Percentiles rank a stretch among this genome's conserved stretches.
Conservation (phyloP, 1,140 invertebrate species). For the Magallana ariakensis region DNA sequence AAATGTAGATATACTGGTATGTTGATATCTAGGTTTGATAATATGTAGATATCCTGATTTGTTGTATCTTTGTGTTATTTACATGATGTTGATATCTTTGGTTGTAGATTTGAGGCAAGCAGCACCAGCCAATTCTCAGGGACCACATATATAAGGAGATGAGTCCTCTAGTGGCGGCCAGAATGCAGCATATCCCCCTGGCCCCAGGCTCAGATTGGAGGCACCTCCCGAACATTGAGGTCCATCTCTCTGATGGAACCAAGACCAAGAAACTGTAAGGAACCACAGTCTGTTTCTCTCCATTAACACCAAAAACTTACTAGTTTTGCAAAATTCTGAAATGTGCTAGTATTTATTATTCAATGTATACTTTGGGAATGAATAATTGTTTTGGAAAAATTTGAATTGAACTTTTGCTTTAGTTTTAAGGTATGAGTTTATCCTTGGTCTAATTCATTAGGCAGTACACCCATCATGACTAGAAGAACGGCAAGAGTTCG, state of each 20-base stretch:
- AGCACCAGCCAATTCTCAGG: slow-evolving; percentile 82
- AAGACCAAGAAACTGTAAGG: slow-evolving; percentile 84
- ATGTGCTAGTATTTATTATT: too few species aligned
- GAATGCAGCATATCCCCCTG: slow-evolving; percentile 89
- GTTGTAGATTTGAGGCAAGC: slow-evolving; percentile 83
- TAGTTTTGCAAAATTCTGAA: not conserved
- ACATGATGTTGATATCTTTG: not conserved
- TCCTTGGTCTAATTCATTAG: slow-evolving; percentile 59
- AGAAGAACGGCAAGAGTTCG: slow-evolving; percentile 84
- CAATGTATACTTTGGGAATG: too few species aligned
- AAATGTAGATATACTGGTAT: too few species aligned
- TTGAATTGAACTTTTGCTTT: too few species aligned
- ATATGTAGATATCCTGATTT: too few species aligned
- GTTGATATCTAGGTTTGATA: too few species aligned
- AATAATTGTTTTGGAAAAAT: too few species aligned
- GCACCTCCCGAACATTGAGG: slow-evolving; percentile 89
- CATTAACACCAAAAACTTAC: not conserved
- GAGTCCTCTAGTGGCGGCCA: slow-evolving; percentile 88
- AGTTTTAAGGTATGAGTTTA: not conserved
- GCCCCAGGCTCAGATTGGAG: slow-evolving; percentile 91
- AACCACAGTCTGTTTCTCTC: slow-evolving; percentile 26
- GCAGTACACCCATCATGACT: slow-evolving; percentile 87
- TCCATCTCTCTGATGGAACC: slow-evolving; percentile 86
- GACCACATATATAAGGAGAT: slow-evolving; percentile 94
- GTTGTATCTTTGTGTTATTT: too few species aligned